Base-by-base conservation (phyloP, 2,113 vertebrate species). In the Benitochromis conjunctus region DNA sequence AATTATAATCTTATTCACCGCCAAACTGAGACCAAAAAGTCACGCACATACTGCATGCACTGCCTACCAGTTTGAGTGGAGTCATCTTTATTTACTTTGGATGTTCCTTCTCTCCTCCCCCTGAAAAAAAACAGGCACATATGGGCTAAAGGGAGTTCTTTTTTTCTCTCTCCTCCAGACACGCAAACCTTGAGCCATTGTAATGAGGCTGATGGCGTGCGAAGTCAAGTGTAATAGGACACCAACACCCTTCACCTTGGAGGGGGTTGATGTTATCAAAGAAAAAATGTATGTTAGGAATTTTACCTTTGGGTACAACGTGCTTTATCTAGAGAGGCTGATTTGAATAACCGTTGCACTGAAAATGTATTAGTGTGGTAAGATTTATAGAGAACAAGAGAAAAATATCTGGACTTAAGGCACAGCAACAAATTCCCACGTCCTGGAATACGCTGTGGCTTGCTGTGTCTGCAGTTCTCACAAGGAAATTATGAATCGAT, bases 141-240 rank as follows among this genome's bases (percentile, higher is more conserved):
- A 54, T 43, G 81, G 76, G 77, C 5, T 7, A 53, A 5, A 31
- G n/a, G 21, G 9, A 51, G 3, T 13, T 13, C 69, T 24, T 34
- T 26, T 51, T 13, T 1, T n/a, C n/a, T 4, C 3, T 24, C 9
- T 66, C 9, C 86, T 80, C 66, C 87, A 82, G 83, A 56, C 87
- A 66, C 51, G 55, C 18, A 38, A 34, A 78, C 36, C 24, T 43
- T 38, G 43, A 79, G 19, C n/a, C 64, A 55, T 21, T 86, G 78
- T 24, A 8, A 55, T 21, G 5, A 85, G 21, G 41, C 24, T 1
- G 7, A 41, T 95, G 2, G 81, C 87, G 92, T 95, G 94, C 82
- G 34, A 93, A 95, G 90, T 57, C 10, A 24, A 64, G 11, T 36
- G 89, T 85, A 89, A 92, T 54, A 51, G 16, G 85, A 92, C 58